Conservation (phyloP, 2,797 vertebrate species). For the Xiphorhynchus erythropygius region DNA sequence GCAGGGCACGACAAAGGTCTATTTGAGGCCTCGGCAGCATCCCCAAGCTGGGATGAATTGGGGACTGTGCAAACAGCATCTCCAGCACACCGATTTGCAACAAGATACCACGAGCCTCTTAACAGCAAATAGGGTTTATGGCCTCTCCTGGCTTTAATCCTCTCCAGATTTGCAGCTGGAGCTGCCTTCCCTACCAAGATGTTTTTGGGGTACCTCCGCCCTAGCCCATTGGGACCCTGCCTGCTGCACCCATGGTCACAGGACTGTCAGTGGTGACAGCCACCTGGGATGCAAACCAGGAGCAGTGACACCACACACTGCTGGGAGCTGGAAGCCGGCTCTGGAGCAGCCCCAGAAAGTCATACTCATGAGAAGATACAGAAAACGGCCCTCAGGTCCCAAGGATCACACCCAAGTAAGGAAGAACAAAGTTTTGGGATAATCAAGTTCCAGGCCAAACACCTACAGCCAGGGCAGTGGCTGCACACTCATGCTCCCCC, state of each 20-base stretch:
- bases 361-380: fast-evolving
- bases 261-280: fast-evolving
- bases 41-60: neutral
- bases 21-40: neutral
- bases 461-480: neutral
- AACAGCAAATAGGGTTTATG: neutral
- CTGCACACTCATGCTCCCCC: fast-evolving
- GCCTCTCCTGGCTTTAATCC: neutral
- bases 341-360: neutral
- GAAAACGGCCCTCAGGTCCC: neutral
- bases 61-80: neutral
- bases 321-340: neutral
- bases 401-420: neutral
- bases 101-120: neutral
- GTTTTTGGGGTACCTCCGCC: neutral
- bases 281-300: fast-evolving
- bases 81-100: neutral
- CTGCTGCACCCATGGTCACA: fast-evolving
- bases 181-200: neutral
- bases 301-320: fast-evolving
- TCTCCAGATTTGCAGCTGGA: neutral
- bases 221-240: neutral
- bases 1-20: neutral
- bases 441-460: neutral
- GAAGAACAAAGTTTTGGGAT: neutral